These are phyloP conservation scores for Rhinolophus ferrumequinum DNA, from an alignment of 2,113 vertebrate genomes.

Conservation along the genomic window DNA sequence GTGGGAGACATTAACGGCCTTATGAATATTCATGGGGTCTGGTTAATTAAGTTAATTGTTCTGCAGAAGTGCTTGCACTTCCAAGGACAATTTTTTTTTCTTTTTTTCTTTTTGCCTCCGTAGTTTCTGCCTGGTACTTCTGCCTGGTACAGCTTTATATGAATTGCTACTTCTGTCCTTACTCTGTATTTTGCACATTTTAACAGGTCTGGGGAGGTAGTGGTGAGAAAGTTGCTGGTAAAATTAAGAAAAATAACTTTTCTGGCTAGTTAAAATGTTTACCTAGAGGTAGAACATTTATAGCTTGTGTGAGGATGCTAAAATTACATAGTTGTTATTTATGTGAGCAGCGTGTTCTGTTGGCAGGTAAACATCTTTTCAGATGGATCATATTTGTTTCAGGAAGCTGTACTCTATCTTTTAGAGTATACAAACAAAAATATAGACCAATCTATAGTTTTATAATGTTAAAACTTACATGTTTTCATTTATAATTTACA, in stretches of 20 bases:
- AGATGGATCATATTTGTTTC: neutral
- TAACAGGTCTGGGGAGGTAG: neutral
- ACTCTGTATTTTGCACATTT: conserved; percentile 68
- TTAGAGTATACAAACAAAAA: conserved; percentile 26
- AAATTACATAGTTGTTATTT: conserved; percentile 40
- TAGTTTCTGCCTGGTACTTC: conserved; percentile 81
- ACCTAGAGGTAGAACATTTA: conserved; percentile 62
- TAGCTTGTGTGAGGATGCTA: conserved; percentile 56
- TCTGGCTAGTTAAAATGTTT: conserved; percentile 63
- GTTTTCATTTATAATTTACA: neutral
- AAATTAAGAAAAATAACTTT: conserved; percentile 70
- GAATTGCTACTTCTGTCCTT: conserved; percentile 79
- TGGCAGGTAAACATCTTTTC: conserved; percentile 26
- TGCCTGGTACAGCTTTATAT: conserved; percentile 78
- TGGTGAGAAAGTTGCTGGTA: conserved; percentile 52
- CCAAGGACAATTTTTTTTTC: conserved; percentile 88
- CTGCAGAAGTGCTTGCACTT: conserved; percentile 93
- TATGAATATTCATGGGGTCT: conserved; percentile 96
- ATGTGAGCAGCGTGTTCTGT: conserved; percentile 48
- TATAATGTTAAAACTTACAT: neutral
- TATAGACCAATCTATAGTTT: neutral
- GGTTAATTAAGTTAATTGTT: conserved; percentile 98
- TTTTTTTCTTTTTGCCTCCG: conserved; percentile 28
- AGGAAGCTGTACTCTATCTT: conserved; percentile 43
- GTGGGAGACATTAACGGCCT: conserved; percentile 93